A percentile compares a stretch with the other conserved stretches of the same genome.
Conservation (phyloP, 2,113 vertebrate genomes). For the Anoura caudifer region DNA sequence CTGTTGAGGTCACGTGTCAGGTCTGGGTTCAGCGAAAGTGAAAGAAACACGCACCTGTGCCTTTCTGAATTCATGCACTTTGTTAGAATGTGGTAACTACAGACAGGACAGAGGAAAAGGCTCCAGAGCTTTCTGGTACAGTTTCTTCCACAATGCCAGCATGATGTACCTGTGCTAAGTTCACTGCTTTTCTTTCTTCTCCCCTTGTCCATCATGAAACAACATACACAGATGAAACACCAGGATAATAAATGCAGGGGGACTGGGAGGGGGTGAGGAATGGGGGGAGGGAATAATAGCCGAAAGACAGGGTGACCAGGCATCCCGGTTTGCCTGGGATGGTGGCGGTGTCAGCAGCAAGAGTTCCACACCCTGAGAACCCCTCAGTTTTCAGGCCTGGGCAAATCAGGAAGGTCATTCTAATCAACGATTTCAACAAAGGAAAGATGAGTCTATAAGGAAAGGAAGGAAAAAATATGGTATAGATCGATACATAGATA, state of each 20-base stretch:
- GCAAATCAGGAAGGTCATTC: not conserved
- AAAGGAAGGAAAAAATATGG: not conserved
- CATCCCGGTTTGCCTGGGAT: not conserved
- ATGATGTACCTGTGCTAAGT: not conserved
- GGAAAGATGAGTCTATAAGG: not conserved
- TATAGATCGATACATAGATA: not conserved
- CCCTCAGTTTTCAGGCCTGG: not conserved
- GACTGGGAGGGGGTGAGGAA: not conserved
- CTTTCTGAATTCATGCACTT: not conserved
- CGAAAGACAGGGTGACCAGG: not conserved
- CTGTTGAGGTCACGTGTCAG: not conserved
- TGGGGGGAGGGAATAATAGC: not conserved
- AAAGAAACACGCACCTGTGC: not conserved
- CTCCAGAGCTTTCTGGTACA: not conserved
- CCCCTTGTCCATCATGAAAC: not conserved
- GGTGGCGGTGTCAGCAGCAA: not conserved
- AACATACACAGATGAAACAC: not conserved
- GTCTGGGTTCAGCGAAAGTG: not conserved
- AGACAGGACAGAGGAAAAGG: not conserved
- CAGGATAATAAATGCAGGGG: not conserved
- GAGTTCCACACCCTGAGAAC: not conserved
- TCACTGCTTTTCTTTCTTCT: not conserved
- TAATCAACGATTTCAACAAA: not conserved
- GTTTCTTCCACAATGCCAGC: not conserved
- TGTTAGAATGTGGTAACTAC: not conserved